Evolutionary conservation across 1,140 invertebrate species (phyloP), one percentile per base, ranked within the genome.

Genomic region (Cyclina sinensis): DNA sequence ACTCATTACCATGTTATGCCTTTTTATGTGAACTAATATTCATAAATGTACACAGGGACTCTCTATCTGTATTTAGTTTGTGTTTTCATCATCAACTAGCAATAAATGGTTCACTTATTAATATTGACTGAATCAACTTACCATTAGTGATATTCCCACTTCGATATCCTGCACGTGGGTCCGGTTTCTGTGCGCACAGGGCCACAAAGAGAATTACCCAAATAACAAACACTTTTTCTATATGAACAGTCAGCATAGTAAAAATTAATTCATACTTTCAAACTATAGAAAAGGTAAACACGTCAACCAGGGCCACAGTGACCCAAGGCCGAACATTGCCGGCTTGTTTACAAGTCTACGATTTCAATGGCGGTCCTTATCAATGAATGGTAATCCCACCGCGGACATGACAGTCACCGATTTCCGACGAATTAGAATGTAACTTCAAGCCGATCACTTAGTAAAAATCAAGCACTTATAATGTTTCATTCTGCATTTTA

Each of bases 291-390:
- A 70, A 35, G 35, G 35, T 18, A 78, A 51, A 30, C 21, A 18
- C 18, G 5, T 57, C 46, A 46, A 21, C 74, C 74, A 48, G 46
- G 48, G 74, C 48, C 74, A 27, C 46, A 7, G 74, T 54, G 74
- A 78, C 74, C 74, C 74, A n/a, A 14, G 35, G 74, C 46, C 74
- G 74, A 78, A 11, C 74, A 78, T 73, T 39, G 68, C 32, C 68
- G 68, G 35, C 68, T 73, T 39, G 68, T 73, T 65, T 65, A 65
- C 62, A 65, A 65, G 74, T 78, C 48, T 78, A 46, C 24, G 74
- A 39, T 78, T 78, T 78, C 74, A 78, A 78, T 78, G 74, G 74
- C 74, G 51, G 51, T 14, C 5, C 39, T 78, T 78, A 78, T 78
- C 74, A 78, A 78, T 78, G 74, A 78, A 78, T 18, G 74, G 48